Conservation (phyloP, 1,140 invertebrate species). For the Melipona quadrifasciata region DNA sequence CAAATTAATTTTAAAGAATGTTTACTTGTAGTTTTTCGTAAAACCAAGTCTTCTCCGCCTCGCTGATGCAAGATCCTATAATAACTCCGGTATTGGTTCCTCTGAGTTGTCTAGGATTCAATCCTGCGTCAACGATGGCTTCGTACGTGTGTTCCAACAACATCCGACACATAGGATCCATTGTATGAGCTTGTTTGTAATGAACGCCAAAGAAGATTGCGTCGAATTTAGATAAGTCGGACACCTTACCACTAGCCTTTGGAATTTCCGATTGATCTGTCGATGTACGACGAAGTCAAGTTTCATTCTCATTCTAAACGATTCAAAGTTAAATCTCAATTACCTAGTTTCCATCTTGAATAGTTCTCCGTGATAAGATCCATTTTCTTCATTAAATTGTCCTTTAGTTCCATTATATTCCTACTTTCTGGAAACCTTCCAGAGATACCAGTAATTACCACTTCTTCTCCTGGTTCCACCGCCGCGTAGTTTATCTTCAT, state of each 20-base stretch:
- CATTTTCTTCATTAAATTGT: constrained; percentile 90
- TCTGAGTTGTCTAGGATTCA: constrained; percentile 81
- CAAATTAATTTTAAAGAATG: background rate
- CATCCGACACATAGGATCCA: constrained; percentile 94
- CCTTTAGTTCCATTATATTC: constrained; percentile 89
- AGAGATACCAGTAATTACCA: constrained; percentile 91
- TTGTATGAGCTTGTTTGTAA: constrained; percentile 90
- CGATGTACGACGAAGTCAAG: background rate
- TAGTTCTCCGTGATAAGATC: constrained; percentile 91
- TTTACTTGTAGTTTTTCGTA: constrained; percentile 84
- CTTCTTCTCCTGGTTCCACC: constrained; percentile 86
- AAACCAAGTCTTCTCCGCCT: constrained; percentile 87
- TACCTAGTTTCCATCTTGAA: constrained; percentile 88
- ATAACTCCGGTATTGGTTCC: constrained; percentile 91
- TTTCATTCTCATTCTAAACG: background rate
- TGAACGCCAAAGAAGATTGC: constrained; percentile 91
- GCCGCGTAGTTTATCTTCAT: background rate
- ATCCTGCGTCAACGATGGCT: constrained; percentile 93
- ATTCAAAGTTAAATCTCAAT: constrained; percentile 16
- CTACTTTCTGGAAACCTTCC: constrained; percentile 94
- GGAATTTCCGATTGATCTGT: constrained; percentile 87
- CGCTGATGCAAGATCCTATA: constrained; percentile 90
- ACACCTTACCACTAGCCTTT: constrained; percentile 90
- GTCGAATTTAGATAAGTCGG: constrained; percentile 91
- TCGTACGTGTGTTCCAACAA: constrained; percentile 93